Percentiles rank a stretch among this genome's conserved stretches.
These are phyloP conservation scores for Reinhardtius hippoglossoides DNA, from an alignment of 2,113 vertebrate genomes.

Conservation along the genomic window DNA sequence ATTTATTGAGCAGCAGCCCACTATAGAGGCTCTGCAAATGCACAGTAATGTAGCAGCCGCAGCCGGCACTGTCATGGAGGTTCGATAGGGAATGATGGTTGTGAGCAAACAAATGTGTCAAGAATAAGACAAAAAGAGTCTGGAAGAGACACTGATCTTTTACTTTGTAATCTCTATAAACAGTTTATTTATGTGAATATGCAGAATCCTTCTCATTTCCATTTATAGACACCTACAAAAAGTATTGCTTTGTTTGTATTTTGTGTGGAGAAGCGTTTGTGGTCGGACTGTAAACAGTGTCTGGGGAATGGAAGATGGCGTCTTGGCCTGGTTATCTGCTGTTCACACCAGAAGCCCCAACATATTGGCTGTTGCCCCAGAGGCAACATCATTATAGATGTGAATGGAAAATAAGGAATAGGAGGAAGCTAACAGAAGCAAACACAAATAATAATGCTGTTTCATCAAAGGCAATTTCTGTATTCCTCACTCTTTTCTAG, in stretches of 20 bases:
- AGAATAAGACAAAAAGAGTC: neutral
- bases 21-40: slow-evolving; percentile 8
- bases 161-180: no score
- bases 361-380: no score
- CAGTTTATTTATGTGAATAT: no score
- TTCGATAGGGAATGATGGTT: slow-evolving; percentile 1
- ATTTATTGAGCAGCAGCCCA: slow-evolving; percentile 15
- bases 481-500: no score
- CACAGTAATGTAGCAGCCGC: slow-evolving; percentile 53
- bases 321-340: no score
- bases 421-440: neutral
- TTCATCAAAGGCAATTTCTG: neutral
- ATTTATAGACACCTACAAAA: no score
- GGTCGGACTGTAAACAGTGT: no score
- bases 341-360: no score
- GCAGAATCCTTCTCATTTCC: no score
- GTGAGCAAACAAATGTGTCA: neutral
- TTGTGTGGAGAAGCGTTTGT: no score
- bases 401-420: neutral
- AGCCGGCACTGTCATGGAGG: neutral
- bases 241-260: no score
- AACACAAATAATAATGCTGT: neutral
- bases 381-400: neutral
- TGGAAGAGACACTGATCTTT: neutral
- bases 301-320: no score